phyloP scores from a whole-genome alignment of 2,797 vertebrate species.

The Meda fulgida region DNA sequence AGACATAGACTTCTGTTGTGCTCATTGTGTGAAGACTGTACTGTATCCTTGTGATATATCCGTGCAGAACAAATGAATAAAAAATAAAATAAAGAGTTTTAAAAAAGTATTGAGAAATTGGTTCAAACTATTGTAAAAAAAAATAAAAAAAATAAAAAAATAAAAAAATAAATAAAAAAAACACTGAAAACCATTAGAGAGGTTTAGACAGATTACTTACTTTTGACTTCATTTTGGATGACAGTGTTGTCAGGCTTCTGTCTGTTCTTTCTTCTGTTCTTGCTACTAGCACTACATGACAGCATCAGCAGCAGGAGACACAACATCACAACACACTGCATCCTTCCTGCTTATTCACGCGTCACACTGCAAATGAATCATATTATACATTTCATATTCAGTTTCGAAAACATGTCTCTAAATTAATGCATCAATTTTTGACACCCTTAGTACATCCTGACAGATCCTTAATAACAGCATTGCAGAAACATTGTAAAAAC shows the following conservation, averaged over 20 bases:
- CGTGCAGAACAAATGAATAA: too few species aligned
- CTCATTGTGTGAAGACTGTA: neutral
- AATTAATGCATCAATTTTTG: neutral
- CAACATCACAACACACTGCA: conserved; percentile 69
- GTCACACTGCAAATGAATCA: conserved; percentile 43
- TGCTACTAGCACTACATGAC: conserved; percentile 64
- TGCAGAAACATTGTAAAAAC: neutral
- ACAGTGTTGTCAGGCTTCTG: conserved; percentile 71
- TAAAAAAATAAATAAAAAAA: too few species aligned
- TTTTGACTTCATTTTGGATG: conserved; percentile 70
- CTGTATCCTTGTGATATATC: too few species aligned
- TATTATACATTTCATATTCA: neutral
- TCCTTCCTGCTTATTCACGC: conserved; percentile 58
- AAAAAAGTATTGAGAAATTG: neutral
- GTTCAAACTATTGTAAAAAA: neutral
- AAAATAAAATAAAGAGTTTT: too few species aligned
- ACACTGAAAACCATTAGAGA: neutral
- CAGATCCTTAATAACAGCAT: neutral
- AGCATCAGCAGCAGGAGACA: conserved; percentile 71
- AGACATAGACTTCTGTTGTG: neutral
- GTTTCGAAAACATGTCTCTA: neutral
- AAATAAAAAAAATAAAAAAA: too few species aligned
- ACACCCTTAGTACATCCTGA: neutral
- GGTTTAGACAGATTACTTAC: conserved; percentile 68
- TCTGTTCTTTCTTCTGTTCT: conserved; percentile 78